Conservation (phyloP, 2,113 vertebrate genomes). For the Orcinus orca region DNA sequence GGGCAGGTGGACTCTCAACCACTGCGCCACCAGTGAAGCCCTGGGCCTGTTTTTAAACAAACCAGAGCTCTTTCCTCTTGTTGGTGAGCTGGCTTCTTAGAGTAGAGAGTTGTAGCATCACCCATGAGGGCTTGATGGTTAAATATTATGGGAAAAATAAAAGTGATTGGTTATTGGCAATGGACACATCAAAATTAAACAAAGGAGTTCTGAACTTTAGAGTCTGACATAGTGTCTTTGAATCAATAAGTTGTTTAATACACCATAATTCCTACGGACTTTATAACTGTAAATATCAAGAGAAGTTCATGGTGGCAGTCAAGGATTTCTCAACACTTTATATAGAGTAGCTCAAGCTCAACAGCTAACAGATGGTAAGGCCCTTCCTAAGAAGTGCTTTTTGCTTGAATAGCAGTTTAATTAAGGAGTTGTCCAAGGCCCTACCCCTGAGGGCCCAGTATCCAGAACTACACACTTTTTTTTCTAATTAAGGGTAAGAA, state of each 20-base stretch:
- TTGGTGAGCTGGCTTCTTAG: neutral
- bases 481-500: neutral
- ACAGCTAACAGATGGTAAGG: neutral
- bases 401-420: neutral
- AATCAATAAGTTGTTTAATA: neutral
- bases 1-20: too few species aligned
- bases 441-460: accelerated
- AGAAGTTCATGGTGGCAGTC: neutral
- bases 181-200: neutral
- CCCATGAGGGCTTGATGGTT: neutral
- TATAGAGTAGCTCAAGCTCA: neutral
- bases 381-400: accelerated
- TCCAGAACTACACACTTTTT: accelerated
- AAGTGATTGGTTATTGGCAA: neutral
- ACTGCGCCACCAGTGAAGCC: too few species aligned
- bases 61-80: neutral
- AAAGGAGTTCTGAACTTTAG: neutral
- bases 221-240: neutral
- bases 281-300: neutral
- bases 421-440: accelerated
- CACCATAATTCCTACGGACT: neutral
- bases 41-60: neutral
- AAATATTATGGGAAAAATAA: neutral
- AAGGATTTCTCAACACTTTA: neutral
- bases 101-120: neutral